A percentile compares a stretch with the other conserved stretches of the same genome.
Conservation (phyloP, 2,797 vertebrate species). For the Phataginus tetradactyla region DNA sequence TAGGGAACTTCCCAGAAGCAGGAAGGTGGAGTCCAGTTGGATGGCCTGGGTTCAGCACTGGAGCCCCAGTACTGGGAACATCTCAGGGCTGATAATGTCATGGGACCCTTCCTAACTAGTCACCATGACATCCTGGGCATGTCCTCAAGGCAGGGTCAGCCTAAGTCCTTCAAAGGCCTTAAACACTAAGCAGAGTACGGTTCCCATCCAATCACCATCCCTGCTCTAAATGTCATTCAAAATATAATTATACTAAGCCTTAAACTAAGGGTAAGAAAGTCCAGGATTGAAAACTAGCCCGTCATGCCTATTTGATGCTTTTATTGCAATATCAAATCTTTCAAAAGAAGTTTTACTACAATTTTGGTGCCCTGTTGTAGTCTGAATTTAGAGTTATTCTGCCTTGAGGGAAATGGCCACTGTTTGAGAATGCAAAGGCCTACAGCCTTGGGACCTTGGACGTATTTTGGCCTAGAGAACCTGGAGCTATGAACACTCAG, state of each 20-base stretch:
- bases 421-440: not conserved
- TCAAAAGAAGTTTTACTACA: not conserved
- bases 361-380: not conserved
- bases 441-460: not conserved
- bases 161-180: not conserved
- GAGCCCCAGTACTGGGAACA: not conserved
- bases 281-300: conserved; percentile 13
- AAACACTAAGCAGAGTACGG: conserved; percentile 28
- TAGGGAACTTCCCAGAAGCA: not conserved
- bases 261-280: conserved; percentile 42
- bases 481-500: not conserved
- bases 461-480: not conserved
- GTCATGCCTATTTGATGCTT: not conserved
- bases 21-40: not conserved
- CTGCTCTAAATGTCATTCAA: conserved; percentile 40
- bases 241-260: conserved; percentile 41
- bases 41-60: not conserved
- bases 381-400: not conserved
- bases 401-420: not conserved
- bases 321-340: not conserved
- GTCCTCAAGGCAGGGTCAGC: conserved; percentile 40
- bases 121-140: conserved; percentile 14
- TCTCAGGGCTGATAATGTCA: not conserved
- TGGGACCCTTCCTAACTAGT: conserved; percentile 42
- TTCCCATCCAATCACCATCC: conserved; percentile 2